Evolutionary conservation across 2,113 vertebrate species (phyloP), one percentile per base, ranked within the genome.

Genomic region (Pangasianodon hypophthalmus): DNA sequence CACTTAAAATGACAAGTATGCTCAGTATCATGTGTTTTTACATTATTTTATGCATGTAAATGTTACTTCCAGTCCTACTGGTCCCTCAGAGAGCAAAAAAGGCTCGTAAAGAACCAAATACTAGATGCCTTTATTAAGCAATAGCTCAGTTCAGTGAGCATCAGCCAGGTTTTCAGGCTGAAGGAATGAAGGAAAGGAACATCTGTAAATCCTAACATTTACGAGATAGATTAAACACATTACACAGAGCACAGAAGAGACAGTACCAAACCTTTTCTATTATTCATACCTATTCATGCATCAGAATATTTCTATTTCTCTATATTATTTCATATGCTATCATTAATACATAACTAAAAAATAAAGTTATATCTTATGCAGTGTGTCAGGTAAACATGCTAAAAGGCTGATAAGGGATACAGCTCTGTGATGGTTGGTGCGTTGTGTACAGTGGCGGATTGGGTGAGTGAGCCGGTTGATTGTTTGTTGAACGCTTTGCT

Each of bases 1-100:
- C 56, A 44, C 56, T 84, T 46, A 62, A 84, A 84, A 62, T 62
- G 82, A 84, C 56, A 84, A 62, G 56, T 60, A 29, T 56, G 52
- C 92, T 91, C 94, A 95, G 92, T 85, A 90, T 92, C 94, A 91
- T 92, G 94, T 92, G 95, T 93, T 44, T 95, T 94, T 91, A 92
- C 92, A 94, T 95, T 96, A 95, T 95, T 94, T 91, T 94, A 93
- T 96, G 93, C 95, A 96, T 95, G 94, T 96, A 96, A 96, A 96
- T 95, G 94, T 96, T 96, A 96, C 69, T 88, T 81, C 83, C 75
- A 95, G 95, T 92, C 94, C 93, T 95, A 95, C 95, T 60, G 95
- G 90, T 91, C 91, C 91, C 94, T 95, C 96, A 94, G 95, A 95
- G 95, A 95, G 92, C 94, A 95, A 96, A 96, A 96, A 94, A 95